phyloP scores from a whole-genome alignment of 2,113 vertebrate genomes.

The Montifringilla adamsi region DNA sequence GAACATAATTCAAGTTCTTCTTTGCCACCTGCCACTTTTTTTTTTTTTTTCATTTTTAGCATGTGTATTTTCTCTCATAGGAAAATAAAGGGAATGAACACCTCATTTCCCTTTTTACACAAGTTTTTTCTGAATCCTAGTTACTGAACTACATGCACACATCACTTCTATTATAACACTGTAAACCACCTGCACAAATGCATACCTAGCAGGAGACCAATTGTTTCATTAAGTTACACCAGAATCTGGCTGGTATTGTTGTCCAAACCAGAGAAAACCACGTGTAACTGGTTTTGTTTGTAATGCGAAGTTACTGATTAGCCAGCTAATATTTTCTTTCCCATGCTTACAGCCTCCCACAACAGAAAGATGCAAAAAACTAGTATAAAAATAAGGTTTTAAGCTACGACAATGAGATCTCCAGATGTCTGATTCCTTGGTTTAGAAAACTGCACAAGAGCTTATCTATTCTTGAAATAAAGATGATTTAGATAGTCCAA shows the following conservation, averaged over 20 bases:
- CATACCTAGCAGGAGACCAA: neutral
- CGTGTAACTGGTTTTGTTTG: neutral
- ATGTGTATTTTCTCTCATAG: neutral
- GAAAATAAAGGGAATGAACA: neutral
- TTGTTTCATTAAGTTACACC: neutral
- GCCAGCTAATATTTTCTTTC: neutral
- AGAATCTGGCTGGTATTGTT: neutral
- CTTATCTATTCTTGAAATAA: conserved; percentile 29
- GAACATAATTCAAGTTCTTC: conserved; percentile 17
- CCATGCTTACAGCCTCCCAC: neutral
- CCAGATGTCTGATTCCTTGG: conserved; percentile 17
- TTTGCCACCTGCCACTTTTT: conserved; percentile 18
- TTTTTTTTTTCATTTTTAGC: neutral
- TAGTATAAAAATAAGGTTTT: conserved; percentile 22
- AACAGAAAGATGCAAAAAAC: neutral
- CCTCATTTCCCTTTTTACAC: neutral
- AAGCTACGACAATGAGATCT: conserved; percentile 18
- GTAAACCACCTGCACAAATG: neutral
- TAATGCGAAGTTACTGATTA: neutral
- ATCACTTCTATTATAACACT: neutral
- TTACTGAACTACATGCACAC: neutral
- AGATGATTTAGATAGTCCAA: neutral
- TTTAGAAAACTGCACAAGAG: conserved; percentile 23
- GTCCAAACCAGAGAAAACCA: neutral
- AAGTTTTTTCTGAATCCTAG: neutral